Percentiles rank a stretch among this genome's conserved stretches.
phyloP scores from a whole-genome alignment of 2,797 vertebrate species.

The Crax fasciolata region DNA sequence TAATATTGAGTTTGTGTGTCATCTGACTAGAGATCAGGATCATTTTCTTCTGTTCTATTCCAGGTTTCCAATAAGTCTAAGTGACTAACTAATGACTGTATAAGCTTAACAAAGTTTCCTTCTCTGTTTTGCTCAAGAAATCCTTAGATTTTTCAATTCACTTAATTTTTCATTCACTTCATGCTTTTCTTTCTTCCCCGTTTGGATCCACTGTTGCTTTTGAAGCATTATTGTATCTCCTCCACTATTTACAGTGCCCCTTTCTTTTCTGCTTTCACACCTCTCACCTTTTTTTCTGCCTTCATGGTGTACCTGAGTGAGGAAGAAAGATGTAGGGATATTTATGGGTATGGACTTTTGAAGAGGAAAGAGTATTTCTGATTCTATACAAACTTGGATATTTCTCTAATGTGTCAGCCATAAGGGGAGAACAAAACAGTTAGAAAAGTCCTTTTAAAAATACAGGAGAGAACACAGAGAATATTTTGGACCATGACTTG shows the following conservation, averaged over 20 bases:
- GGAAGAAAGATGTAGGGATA: neutral
- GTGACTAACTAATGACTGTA: neutral
- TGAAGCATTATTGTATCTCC: neutral
- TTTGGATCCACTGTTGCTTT: neutral
- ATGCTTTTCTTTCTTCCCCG: neutral
- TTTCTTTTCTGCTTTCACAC: neutral
- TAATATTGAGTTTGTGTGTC: neutral
- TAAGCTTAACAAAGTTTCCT: neutral
- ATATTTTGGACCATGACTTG: neutral
- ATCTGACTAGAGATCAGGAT: neutral
- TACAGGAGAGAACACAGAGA: neutral
- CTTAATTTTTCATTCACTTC: neutral
- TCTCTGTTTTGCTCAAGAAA: neutral
- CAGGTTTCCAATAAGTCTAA: neutral
- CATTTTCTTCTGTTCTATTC: neutral
- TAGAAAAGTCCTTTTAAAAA: neutral
- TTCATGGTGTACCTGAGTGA: neutral
- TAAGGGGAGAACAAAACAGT: neutral
- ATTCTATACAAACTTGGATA: neutral
- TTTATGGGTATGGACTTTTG: neutral
- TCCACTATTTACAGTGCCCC: neutral
- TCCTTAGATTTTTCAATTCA: neutral
- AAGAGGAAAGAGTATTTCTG: neutral
- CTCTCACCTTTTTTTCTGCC: neutral
- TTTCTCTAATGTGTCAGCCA: neutral